phyloP scores from a whole-genome alignment of 2,888 invertebrate species.

The Troides oblongomaculatus region DNA sequence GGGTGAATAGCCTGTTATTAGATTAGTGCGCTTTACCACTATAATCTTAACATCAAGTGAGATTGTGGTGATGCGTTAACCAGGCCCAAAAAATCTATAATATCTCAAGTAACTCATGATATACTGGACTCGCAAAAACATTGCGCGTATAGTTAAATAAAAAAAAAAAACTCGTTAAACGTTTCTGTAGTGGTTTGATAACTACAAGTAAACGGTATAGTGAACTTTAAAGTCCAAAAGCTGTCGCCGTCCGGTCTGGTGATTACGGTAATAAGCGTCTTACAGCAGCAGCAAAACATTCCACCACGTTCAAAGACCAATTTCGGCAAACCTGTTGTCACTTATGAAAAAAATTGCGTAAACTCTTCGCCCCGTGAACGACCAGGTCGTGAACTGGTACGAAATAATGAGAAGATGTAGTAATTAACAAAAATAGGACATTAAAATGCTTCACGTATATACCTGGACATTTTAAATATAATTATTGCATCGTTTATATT shows the following conservation, averaged over 20 bases:
- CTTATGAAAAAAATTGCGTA: background rate
- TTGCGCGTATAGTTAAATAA: too few species aligned
- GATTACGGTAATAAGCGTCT: background rate
- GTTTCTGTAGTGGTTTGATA: background rate
- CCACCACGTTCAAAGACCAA: constrained; percentile 1
- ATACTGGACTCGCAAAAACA: too few species aligned
- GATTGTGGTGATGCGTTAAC: too few species aligned
- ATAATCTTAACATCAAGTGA: too few species aligned
- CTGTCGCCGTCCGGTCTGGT: constrained; percentile 2
- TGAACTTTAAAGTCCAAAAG: constrained; percentile 1
- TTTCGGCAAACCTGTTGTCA: constrained; percentile 9
- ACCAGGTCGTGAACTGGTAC: background rate
- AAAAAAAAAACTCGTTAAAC: background rate
- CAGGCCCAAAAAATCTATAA: too few species aligned
- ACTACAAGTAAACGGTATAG: background rate
- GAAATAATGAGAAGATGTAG: background rate
- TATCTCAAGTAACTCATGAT: too few species aligned
- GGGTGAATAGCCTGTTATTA: too few species aligned
- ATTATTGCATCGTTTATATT: too few species aligned
- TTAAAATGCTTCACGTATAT: too few species aligned
- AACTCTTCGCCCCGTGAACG: background rate
- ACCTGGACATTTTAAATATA: too few species aligned
- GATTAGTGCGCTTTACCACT: too few species aligned
- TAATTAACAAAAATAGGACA: too few species aligned
- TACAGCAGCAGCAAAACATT: constrained; percentile 4